These are phyloP conservation scores for Drosophila buzzatii DNA, from an alignment of 2,888 invertebrate species.

Conservation along the genomic window DNA sequence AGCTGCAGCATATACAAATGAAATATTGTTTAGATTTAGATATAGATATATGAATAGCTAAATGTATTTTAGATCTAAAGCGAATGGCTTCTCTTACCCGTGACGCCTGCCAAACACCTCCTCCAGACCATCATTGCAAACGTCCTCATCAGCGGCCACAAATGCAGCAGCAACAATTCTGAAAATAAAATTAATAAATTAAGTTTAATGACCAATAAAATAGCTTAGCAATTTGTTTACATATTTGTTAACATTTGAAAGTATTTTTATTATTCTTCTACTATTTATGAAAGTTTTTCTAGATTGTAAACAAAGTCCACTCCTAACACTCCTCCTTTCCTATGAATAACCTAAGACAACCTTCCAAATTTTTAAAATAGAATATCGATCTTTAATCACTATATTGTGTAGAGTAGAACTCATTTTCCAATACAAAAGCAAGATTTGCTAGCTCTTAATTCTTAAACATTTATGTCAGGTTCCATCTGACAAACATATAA, in stretches of 20 bases:
- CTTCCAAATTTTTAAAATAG: not conserved
- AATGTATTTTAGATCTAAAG: too few species aligned
- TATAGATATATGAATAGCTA: not conserved
- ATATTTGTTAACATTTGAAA: not conserved
- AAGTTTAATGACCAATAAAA: too few species aligned
- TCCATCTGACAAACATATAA: not conserved
- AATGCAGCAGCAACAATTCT: slow-evolving; percentile 88
- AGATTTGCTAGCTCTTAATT: not conserved
- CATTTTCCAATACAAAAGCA: not conserved
- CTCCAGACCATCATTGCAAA: slow-evolving; percentile 90
- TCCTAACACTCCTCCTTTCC: not conserved
- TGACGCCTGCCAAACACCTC: slow-evolving; percentile 90
- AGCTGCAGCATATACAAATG: slow-evolving; percentile 61
- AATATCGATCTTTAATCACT: not conserved
- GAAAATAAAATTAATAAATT: not conserved
- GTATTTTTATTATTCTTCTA: too few species aligned
- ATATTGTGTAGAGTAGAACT: not conserved
- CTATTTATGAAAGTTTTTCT: too few species aligned
- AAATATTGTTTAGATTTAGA: not conserved
- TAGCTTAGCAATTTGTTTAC: not conserved
- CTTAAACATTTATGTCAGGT: not conserved
- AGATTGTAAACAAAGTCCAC: not conserved
- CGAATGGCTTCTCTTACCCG: slow-evolving; percentile 83
- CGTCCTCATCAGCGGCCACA: slow-evolving; percentile 88
- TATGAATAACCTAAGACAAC: not conserved